These are phyloP conservation scores for Sternotherus odoratus DNA, from an alignment of 2,797 vertebrate genomes.

Conservation along the genomic window DNA sequence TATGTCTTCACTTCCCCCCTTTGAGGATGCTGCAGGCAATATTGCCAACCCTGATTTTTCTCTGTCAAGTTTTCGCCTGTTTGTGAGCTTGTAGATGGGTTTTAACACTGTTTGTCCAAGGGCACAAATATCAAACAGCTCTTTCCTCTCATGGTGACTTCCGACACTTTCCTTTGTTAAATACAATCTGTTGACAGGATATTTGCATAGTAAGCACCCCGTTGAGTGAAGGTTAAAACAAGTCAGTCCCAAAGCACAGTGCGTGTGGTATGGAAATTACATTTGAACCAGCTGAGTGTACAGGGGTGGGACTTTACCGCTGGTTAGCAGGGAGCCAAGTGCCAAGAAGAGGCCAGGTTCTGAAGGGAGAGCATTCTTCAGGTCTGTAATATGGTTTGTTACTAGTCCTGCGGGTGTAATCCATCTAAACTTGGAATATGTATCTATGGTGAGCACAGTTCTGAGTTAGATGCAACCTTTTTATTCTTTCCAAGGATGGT, in stretches of 20 bases:
- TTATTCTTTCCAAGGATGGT: constrained; percentile 4
- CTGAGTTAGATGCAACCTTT: neutral
- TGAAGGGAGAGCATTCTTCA: neutral
- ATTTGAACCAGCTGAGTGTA: constrained; percentile 62
- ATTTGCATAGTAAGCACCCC: constrained; percentile 27
- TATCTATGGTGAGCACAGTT: neutral
- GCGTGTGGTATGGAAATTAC: constrained; percentile 51
- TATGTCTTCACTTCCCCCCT: constrained; percentile 57
- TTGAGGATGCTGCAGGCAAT: constrained; percentile 30
- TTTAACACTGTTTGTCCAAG: constrained; percentile 32
- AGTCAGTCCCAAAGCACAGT: constrained; percentile 47
- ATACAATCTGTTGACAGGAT: neutral
- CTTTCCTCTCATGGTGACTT: neutral
- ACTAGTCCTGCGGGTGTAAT: neutral
- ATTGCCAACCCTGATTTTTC: constrained; percentile 49
- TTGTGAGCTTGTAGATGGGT: constrained; percentile 39
- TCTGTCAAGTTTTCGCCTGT: constrained; percentile 39
- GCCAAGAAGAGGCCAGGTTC: neutral
- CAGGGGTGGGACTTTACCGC: neutral
- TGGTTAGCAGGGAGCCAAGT: neutral
- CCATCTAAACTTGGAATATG: neutral
- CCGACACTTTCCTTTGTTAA: neutral
- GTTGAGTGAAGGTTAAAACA: constrained; percentile 43
- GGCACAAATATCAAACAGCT: constrained; percentile 39
- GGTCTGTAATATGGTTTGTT: accelerated